Evolutionary conservation across 2,888 invertebrate genomes (phyloP).

Genomic region (Caenorhabditis zanzibari): DNA sequence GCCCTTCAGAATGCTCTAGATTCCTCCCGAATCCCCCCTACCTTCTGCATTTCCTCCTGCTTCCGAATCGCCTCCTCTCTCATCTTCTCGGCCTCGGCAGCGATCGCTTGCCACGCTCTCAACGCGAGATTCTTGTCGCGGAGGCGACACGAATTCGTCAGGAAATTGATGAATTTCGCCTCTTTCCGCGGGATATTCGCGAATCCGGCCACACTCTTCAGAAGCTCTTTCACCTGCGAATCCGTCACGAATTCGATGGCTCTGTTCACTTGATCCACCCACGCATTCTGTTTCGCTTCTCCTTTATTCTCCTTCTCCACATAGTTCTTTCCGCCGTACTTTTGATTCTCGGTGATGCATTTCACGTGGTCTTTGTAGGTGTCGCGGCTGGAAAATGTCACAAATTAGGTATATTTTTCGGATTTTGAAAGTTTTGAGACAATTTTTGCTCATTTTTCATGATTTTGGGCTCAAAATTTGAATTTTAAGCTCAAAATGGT

Average conservation of each 20-base stretch:
- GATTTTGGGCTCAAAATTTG: too few species aligned
- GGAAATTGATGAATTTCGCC: constrained; percentile 82
- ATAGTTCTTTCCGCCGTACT: constrained; percentile 88
- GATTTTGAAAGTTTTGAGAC: constrained; percentile 2
- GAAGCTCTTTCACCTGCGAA: constrained; percentile 72
- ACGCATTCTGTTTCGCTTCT: constrained; percentile 85
- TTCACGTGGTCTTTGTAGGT: constrained; percentile 90
- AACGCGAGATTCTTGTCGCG: constrained; percentile 68
- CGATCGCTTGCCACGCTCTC: constrained; percentile 76
- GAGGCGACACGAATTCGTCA: constrained; percentile 73
- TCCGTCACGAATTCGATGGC: constrained; percentile 80
- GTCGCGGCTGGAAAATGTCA: constrained; percentile 87
- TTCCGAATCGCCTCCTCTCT: constrained; percentile 67
- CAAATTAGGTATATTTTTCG: background rate
- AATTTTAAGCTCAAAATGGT: too few species aligned
- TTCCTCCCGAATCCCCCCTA: constrained; percentile 11
- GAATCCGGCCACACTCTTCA: constrained; percentile 73
- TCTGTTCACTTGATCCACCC: constrained; percentile 84
- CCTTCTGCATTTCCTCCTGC: constrained; percentile 62
- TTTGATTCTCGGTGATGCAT: constrained; percentile 91
- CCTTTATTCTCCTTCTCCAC: constrained; percentile 84
- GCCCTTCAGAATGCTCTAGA: background rate
- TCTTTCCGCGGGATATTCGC: constrained; percentile 81
- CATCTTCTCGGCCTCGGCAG: constrained; percentile 75
- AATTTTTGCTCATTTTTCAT: too few species aligned